phyloP scores from a whole-genome alignment of 2,113 vertebrate species.

The Thymallus thymallus region DNA sequence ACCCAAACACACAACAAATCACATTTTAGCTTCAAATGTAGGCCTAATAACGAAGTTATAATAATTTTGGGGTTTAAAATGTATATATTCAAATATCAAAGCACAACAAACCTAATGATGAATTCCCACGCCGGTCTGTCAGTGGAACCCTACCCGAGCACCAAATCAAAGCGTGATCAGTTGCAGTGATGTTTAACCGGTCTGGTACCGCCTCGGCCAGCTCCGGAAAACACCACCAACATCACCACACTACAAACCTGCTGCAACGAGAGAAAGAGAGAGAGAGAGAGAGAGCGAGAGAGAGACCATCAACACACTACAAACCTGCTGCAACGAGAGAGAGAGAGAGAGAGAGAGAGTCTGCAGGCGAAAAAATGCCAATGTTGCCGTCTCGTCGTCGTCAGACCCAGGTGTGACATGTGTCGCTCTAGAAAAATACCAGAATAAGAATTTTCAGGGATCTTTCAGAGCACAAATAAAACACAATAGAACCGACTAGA shows the following conservation, averaged over 20 bases:
- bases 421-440: neutral
- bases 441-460: neutral
- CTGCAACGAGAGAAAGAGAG: slow-evolving; percentile 4
- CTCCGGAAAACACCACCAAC: slow-evolving; percentile 18
- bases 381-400: neutral
- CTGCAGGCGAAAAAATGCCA: neutral
- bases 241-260: slow-evolving; percentile 36
- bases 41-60: neutral
- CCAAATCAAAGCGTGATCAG: slow-evolving; percentile 31
- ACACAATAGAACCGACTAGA: neutral
- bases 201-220: slow-evolving; percentile 17
- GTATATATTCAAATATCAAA: slow-evolving; percentile 9
- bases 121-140: slow-evolving; percentile 35
- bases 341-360: neutral
- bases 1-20: too few species aligned
- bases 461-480: neutral
- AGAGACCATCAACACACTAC: too few species aligned
- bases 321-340: neutral
- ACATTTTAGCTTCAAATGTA: too few species aligned
- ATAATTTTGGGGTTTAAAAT: neutral
- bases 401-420: neutral
- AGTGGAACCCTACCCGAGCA: neutral
- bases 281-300: neutral
- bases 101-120: slow-evolving; percentile 51
- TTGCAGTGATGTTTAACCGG: slow-evolving; percentile 16